Base-by-base conservation (phyloP, 30 jellyfish, hydroid and myxozoan genomes). In the Aurelia sp. region DNA sequence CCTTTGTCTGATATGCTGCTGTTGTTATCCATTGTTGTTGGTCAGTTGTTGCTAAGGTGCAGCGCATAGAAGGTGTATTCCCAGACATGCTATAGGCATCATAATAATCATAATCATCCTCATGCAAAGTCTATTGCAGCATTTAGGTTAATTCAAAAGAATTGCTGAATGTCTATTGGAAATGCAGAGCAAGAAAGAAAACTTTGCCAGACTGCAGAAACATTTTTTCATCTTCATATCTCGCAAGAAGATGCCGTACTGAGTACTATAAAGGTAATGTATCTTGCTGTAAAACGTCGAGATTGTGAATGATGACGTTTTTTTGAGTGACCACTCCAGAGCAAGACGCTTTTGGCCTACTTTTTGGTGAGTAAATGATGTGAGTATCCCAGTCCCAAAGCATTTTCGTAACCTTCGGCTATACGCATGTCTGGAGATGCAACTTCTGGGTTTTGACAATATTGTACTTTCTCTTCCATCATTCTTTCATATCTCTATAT, bases 121-220 rank as follows among this genome's bases (percentile, higher is more conserved):
- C 55, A 44, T 44, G 55, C 55, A 44, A 65, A 65, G 76, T 65
- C 76, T 65, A 20, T 65, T 65, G 76, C 76, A 65, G 76, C 76
- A 20, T 20, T 65, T 27, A 27, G 55, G 55, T 44, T 8, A 13
- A 44, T 12, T 44, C 55, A 44, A 44, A 44, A 44, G 55, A 44
- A 16, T 44, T 44, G 55, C 55, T 5, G 55, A 44, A 44, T 44
- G 15, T 44, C 13, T 16, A 2, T 44, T 44, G 55, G 55, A 44
- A 44, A 8, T 44, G 55, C 55, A 44, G 55, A 44, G 9, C 55
- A 7, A 44, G 55, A 16, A 2, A 44, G 55, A 44, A 44, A 44
- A 44, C 55, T 44, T 44, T 44, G 55, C 55, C 55, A 44, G 55
- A 44, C 55, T 44, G 55, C 55, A 5, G 55, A 44, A 44, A 12